Base-by-base conservation (phyloP, 2,113 vertebrate species). In the Vireo altiloquus region DNA sequence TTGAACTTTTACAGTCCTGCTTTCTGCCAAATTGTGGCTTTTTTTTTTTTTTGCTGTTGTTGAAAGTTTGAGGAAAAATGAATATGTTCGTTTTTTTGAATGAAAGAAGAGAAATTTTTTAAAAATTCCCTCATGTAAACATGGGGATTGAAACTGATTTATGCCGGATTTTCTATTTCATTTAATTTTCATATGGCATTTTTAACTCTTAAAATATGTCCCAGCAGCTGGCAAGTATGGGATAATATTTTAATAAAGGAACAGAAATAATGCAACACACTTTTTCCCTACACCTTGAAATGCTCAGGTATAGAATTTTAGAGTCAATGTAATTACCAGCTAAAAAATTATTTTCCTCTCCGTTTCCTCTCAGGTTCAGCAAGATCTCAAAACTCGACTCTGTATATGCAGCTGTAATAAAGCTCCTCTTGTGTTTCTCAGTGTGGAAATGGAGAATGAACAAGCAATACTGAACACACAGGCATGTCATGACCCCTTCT, bases 41-140 rank as follows among this genome's bases (percentile, higher is more conserved):
- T 70, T 37, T 52, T 42, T 78, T 49, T 59, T 79, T 50, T 70
- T 35, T 47, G 3, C 30, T 89, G 60, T 92, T 93, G 47, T 81
- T 95, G 90, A 94, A 95, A 95, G 66, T 89, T 61, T 81, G 69
- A 92, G 57, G 83, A 52, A 96, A 89, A 92, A 90, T 24, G 16
- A 90, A n/a, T 52, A 60, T 42, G 25, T 39, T 23, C 11, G 13
- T 46, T 72, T 83, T 70, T 89, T 84, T 95, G 31, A 92, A 94
- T 81, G n/a, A 90, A 35, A 70, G 53, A 81, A 95, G 23, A 78
- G 33, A 87, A 47, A 23, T 56, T 54, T 88, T 74, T 33, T 2
- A 6, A 49, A 13, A 56, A 57, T 24, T 82, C 27, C 35, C 31
- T 91, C 11, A 13, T 15, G 11, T 71, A 92, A 91, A 75, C 8